Conservation (phyloP, 1,140 invertebrate genomes). For the Babylonia areolata region DNA sequence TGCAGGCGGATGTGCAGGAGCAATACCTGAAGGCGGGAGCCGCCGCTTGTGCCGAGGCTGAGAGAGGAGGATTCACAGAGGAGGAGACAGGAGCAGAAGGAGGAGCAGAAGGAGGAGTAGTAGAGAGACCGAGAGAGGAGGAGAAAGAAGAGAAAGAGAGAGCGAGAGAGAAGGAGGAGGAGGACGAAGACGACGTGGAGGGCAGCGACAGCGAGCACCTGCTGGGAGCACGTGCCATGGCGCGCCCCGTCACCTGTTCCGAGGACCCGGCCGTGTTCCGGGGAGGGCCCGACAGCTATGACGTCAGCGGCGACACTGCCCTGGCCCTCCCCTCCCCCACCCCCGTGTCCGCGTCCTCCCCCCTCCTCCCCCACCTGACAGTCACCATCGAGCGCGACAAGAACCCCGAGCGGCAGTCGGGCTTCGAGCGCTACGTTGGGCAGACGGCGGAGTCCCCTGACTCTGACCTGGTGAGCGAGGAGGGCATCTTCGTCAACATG, state of each 20-base stretch:
- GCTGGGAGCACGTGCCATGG: slow-evolving; percentile 14
- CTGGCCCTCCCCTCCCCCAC: slow-evolving; percentile 6
- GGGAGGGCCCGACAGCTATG: slow-evolving; percentile 5
- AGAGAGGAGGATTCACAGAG: not conserved
- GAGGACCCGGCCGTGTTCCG: not conserved
- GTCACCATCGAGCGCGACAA: not conserved
- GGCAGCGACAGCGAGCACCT: not conserved
- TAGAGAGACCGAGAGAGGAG: not conserved
- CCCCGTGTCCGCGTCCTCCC: not conserved
- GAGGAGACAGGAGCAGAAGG: not conserved
- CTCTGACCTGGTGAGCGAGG: slow-evolving; percentile 57
- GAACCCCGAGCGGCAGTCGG: not conserved
- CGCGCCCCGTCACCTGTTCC: not conserved
- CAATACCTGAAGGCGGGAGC: not conserved
- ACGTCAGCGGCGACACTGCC: not conserved
- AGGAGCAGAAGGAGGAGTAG: not conserved
- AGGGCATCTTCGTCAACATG: slow-evolving; percentile 68
- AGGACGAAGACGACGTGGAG: too few relatives aligned
- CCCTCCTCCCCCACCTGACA: not conserved
- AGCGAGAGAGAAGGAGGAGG: not conserved
- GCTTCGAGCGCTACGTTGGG: not conserved
- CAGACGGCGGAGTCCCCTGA: slow-evolving; percentile 38
- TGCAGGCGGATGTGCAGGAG: slow-evolving; percentile 5
- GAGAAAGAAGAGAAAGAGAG: too few relatives aligned
- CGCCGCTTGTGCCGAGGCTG: not conserved